Conservation (phyloP, 2,113 vertebrate species). For the Rhipidura dahli region DNA sequence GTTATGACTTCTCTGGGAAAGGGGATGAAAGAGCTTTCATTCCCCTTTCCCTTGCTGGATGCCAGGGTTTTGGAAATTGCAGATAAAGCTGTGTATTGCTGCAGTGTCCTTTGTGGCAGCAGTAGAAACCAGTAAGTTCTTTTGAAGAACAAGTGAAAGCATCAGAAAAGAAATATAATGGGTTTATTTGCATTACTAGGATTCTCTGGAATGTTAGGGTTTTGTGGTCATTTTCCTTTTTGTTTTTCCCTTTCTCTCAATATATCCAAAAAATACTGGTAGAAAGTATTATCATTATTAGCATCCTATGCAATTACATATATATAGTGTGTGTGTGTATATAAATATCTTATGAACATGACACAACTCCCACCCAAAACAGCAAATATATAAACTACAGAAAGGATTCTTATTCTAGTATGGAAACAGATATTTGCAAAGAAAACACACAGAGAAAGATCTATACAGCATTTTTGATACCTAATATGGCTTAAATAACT, state of each 20-base stretch:
- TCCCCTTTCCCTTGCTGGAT: background rate
- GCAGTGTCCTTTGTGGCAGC: background rate
- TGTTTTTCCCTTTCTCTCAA: background rate
- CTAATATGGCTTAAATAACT: conserved; percentile 16
- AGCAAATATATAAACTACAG: background rate
- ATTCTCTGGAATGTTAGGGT: background rate
- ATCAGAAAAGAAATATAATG: background rate
- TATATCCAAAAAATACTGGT: background rate
- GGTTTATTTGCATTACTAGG: background rate
- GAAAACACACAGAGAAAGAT: background rate
- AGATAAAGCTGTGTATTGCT: background rate
- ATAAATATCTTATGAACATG: background rate
- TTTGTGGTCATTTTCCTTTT: background rate
- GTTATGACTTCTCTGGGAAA: background rate
- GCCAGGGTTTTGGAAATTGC: background rate
- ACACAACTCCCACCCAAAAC: background rate
- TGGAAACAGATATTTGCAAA: background rate
- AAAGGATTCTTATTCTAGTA: background rate
- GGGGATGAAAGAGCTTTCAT: background rate
- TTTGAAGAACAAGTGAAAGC: background rate
- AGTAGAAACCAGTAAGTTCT: background rate
- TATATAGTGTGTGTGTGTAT: rapidly evolving
- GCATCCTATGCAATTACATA: background rate
- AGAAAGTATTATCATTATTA: background rate
- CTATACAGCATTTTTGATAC: background rate